These are phyloP conservation scores for Laspeyria flexula DNA, from an alignment of 2,888 invertebrate species.

Conservation along the genomic window DNA sequence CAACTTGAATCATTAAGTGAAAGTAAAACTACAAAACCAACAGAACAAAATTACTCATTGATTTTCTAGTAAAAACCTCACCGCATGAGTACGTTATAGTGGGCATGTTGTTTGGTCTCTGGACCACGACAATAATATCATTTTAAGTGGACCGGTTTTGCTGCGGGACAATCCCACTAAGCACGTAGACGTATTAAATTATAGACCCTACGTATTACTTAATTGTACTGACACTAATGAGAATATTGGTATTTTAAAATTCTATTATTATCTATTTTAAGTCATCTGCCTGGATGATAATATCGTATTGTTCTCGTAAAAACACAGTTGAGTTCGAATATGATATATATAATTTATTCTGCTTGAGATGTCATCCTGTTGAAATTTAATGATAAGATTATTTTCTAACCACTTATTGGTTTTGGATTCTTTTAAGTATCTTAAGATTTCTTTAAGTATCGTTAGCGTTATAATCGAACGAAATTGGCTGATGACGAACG, in stretches of 20 bases:
- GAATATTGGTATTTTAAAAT: slow-evolving; percentile 29
- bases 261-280: slow-evolving; percentile 21
- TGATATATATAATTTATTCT: background rate
- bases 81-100: slow-evolving; percentile 26
- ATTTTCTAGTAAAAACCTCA: slow-evolving; percentile 52
- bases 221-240: slow-evolving; percentile 34
- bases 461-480: too few species aligned
- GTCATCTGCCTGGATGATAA: background rate
- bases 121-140: slow-evolving; percentile 73
- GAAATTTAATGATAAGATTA: too few species aligned
- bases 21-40: slow-evolving; percentile 33
- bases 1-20: slow-evolving; percentile 31
- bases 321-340: background rate
- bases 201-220: slow-evolving; percentile 45
- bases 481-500: too few species aligned
- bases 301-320: background rate
- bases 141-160: slow-evolving; percentile 79
- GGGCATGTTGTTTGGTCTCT: slow-evolving; percentile 41
- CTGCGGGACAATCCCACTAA: slow-evolving; percentile 56
- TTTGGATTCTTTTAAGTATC: too few species aligned
- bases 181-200: slow-evolving; percentile 63
- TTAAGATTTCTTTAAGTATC: too few species aligned
- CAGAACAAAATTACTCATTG: slow-evolving; percentile 42
- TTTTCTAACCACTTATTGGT: too few species aligned
- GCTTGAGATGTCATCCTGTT: too few species aligned